Conservation (phyloP, 2,888 invertebrate genomes). For the Erebia ligea region DNA sequence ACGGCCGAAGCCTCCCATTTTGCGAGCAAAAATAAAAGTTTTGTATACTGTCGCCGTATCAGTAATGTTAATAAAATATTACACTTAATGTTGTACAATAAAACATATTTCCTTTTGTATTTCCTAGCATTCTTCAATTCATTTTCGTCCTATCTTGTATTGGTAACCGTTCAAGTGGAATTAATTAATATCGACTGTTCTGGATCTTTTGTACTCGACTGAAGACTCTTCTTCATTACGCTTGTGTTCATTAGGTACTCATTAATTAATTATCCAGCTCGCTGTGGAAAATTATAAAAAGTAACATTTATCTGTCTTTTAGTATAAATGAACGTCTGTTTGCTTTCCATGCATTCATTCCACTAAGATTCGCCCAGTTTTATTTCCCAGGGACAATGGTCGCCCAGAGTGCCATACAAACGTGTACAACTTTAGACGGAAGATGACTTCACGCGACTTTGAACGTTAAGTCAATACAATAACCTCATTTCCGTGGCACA, state of each 20-base stretch:
- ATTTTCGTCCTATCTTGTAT: conserved; percentile 5
- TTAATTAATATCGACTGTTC: background rate
- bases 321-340: conserved; percentile 41
- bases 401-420: conserved; percentile 56
- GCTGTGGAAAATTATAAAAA: background rate
- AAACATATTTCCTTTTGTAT: background rate
- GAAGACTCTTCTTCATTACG: background rate
- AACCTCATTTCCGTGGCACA: conserved; percentile 38
- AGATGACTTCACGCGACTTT: conserved; percentile 46
- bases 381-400: conserved; percentile 70
- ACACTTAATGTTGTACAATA: too few species aligned
- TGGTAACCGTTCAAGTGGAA: background rate
- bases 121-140: background rate
- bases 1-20: too few species aligned
- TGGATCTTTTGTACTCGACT: background rate
- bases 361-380: conserved; percentile 59
- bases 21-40: too few species aligned
- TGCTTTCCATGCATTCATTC: conserved; percentile 52
- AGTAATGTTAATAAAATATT: too few species aligned
- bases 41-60: too few species aligned
- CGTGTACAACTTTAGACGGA: conserved; percentile 45
- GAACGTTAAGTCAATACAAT: conserved; percentile 48
- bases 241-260: background rate
- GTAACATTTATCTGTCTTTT: background rate
- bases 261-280: background rate